phyloP scores from a whole-genome alignment of 2,888 invertebrate genomes.

The Mactromeris polynyma region DNA sequence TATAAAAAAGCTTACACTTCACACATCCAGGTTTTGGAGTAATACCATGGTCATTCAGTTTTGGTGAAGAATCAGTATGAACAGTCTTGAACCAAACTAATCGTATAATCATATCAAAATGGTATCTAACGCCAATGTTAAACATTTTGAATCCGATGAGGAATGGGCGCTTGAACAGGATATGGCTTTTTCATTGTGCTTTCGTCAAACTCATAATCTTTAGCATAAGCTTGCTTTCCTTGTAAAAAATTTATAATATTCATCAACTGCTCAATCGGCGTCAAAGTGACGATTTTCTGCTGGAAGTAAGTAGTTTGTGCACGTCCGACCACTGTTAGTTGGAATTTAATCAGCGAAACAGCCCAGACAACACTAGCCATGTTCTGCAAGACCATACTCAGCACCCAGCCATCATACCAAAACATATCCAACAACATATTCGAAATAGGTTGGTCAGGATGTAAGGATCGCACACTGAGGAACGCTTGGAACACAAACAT shows the following conservation, averaged over 20 bases:
- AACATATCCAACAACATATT: constrained; percentile 69
- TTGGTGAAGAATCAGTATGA: too few species aligned
- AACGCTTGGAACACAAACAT: constrained; percentile 74
- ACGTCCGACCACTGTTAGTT: constrained; percentile 79
- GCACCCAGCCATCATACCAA: constrained; percentile 78
- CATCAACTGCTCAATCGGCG: constrained; percentile 74
- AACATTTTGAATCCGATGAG: background rate
- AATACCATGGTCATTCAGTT: too few species aligned
- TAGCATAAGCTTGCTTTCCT: constrained; percentile 74
- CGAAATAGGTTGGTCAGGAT: constrained; percentile 40
- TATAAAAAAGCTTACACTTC: too few species aligned
- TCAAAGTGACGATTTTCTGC: constrained; percentile 66
- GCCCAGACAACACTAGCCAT: constrained; percentile 82
- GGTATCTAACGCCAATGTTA: background rate
- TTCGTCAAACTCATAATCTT: constrained; percentile 59
- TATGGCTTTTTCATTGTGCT: background rate
- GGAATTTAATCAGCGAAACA: constrained; percentile 77
- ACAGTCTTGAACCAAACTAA: too few species aligned
- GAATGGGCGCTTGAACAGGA: constrained; percentile 3
- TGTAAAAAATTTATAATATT: constrained; percentile 83
- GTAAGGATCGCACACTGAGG: constrained; percentile 63
- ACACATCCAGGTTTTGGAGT: too few species aligned
- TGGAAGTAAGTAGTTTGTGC: constrained; percentile 82
- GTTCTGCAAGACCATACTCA: constrained; percentile 80
- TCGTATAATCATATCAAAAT: too few species aligned